Evolutionary conservation across 2,113 vertebrate species (phyloP), one percentile per base, ranked within the genome.

Genomic region (Epinephelus moara): DNA sequence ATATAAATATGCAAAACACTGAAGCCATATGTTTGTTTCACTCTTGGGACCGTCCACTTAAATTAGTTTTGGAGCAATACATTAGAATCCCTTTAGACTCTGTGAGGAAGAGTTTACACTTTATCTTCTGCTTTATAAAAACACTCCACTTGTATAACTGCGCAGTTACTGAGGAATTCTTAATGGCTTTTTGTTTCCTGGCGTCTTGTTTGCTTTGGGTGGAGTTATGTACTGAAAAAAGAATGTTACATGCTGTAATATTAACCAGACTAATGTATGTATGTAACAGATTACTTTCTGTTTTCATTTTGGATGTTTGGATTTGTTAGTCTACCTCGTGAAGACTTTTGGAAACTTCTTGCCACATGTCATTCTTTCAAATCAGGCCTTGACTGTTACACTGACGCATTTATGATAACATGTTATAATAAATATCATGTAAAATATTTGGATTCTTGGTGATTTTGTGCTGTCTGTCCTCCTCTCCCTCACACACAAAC

Each of bases 11-110:
- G 70, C 77, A 83, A 78, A 88, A 85, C 63, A 86, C 18, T 45
- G 12, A 89, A 91, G 81, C 88, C 89, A 90, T 90, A 85, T 80
- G 77, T 79, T 73, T 88, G 75, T 73, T 70, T 45, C 10, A 9
- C 68, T 80, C 57, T 53, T 18, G 45, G 75, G 73, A 84, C 40
- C 21, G 53, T 82, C 45, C 52, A 14, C 57, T 83, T 74, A 57
- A 85, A 72, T 84, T 57, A 56, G 33, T 40, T 23, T 60, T 72
- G 49, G 23, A 86, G 69, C 37, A 10, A 33, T 55, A 66, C 6
- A 21, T 66, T 70, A 12, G 64, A 45, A 66, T 61, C 64, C 61
- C 66, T 86, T 76, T 74, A 78, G 11, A 17, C 66, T 59, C 50
- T 71, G 5, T 50, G 21, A 82, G 37, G 52, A 74, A 33, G 63